Percentiles rank a stretch among this genome's conserved stretches.
Conservation (phyloP, 2,888 invertebrate genomes). For the Spilosoma lubricipeda region DNA sequence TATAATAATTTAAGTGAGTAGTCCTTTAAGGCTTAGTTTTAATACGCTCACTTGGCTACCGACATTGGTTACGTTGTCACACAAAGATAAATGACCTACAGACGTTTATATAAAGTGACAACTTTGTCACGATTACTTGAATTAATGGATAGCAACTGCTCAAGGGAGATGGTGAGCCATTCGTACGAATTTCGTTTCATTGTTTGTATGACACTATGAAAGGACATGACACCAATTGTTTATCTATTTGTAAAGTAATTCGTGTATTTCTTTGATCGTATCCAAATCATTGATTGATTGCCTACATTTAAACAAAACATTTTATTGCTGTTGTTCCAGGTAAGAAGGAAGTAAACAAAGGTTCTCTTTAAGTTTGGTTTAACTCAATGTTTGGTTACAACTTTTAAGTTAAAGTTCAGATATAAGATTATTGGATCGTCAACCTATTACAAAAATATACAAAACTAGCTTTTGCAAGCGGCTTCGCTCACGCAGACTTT, state of each 20-base stretch:
- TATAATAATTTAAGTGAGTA: constrained; percentile 44
- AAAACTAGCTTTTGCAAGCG: too few species aligned
- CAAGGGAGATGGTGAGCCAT: constrained; percentile 46
- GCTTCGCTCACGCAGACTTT: too few species aligned
- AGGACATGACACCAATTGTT: constrained; percentile 31
- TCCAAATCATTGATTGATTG: not conserved
- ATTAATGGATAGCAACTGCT: constrained; percentile 55
- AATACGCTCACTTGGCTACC: constrained; percentile 70
- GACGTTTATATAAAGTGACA: constrained; percentile 71
- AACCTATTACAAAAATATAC: too few species aligned
- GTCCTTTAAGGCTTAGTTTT: constrained; percentile 64
- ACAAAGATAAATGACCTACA: constrained; percentile 74
- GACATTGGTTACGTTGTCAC: constrained; percentile 75
- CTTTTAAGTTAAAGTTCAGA: too few species aligned
- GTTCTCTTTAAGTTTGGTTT: too few species aligned
- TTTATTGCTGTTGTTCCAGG: too few species aligned
- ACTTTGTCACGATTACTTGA: constrained; percentile 67
- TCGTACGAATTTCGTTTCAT: constrained; percentile 40
- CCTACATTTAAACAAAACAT: too few species aligned
- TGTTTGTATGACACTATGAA: constrained; percentile 41
- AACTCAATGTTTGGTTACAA: too few species aligned
- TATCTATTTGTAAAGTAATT: constrained; percentile 20
- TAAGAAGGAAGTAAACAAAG: too few species aligned
- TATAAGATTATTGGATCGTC: too few species aligned
- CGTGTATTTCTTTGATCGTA: constrained; percentile 26